phyloP scores from a whole-genome alignment of 2,888 invertebrate genomes.

The Scaptomyza parva region DNA sequence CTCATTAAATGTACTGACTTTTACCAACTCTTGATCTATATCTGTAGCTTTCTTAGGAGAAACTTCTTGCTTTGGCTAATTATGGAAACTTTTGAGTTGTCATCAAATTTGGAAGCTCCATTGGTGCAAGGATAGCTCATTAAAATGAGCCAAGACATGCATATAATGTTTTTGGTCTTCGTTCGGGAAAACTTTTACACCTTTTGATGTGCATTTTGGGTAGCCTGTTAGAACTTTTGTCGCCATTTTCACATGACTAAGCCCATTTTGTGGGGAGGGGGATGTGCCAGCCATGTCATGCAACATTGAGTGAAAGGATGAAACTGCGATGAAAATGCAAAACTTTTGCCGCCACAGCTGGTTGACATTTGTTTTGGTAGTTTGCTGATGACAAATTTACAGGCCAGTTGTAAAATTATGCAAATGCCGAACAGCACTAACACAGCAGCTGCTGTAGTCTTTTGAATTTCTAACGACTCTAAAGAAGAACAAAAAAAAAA shows the following conservation, averaged over 20 bases:
- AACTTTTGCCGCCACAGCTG: slow-evolving; percentile 44
- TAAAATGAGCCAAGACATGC: slow-evolving; percentile 28
- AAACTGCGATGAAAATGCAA: slow-evolving; percentile 6
- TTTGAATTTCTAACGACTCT: slow-evolving; percentile 34
- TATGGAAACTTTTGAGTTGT: slow-evolving; percentile 16
- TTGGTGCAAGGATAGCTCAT: not conserved
- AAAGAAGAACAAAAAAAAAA: not conserved
- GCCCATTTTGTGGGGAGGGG: slow-evolving; percentile 13
- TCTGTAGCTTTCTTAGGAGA: not conserved
- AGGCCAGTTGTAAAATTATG: slow-evolving; percentile 49
- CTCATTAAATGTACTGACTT: not conserved
- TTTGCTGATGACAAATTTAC: slow-evolving; percentile 46
- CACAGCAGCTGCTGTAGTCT: slow-evolving; percentile 30
- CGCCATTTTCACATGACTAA: not conserved
- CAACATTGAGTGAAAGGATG: slow-evolving; percentile 11
- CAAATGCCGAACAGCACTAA: slow-evolving; percentile 32
- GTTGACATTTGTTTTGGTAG: slow-evolving; percentile 31
- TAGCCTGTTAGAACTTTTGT: not conserved
- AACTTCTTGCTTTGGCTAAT: slow-evolving; percentile 20
- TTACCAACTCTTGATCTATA: not conserved
- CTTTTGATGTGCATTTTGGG: slow-evolving; percentile 12
- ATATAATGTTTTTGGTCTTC: slow-evolving; percentile 3
- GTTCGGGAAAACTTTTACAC: slow-evolving; percentile 14
- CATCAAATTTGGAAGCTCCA: not conserved
- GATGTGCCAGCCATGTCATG: slow-evolving; percentile 19